These are phyloP conservation scores for Rallus limicola DNA, from an alignment of 2,113 vertebrate genomes.

Conservation along the genomic window DNA sequence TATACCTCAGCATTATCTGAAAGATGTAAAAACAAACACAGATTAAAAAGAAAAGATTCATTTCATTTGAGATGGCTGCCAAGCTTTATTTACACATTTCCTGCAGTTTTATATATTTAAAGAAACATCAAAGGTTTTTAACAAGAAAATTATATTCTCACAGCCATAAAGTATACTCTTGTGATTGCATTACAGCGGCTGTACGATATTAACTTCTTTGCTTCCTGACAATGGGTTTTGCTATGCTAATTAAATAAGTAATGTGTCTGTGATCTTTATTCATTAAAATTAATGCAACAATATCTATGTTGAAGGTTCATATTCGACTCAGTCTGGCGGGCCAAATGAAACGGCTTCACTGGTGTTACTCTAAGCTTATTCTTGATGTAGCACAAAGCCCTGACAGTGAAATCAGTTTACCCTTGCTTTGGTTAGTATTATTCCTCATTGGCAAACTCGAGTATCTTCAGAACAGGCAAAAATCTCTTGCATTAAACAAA, in stretches of 20 bases:
- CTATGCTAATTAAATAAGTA: constrained; percentile 61
- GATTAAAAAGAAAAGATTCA: background rate
- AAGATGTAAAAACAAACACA: background rate
- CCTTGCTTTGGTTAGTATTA: background rate
- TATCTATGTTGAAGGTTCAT: background rate
- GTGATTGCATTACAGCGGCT: constrained; percentile 41
- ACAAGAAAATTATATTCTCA: constrained; percentile 41
- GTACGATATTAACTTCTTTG: background rate
- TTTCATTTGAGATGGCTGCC: background rate
- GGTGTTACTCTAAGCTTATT: background rate
- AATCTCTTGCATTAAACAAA: background rate
- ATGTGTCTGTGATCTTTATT: constrained; percentile 46
- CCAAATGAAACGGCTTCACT: background rate
- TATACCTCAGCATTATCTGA: background rate
- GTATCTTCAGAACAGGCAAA: background rate
- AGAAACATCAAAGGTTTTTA: constrained; percentile 56
- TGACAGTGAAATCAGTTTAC: constrained; percentile 51
- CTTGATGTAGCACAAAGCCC: constrained; percentile 8
- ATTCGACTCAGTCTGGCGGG: background rate
- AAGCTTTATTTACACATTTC: constrained; percentile 40
- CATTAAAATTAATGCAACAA: constrained; percentile 63
- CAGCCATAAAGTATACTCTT: constrained; percentile 19
- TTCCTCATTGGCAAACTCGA: background rate
- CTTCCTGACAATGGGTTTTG: constrained; percentile 34
- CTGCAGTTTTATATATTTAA: background rate